Base-by-base conservation (phyloP, 2,888 invertebrate genomes). In the Falcaria lacertinaria region DNA sequence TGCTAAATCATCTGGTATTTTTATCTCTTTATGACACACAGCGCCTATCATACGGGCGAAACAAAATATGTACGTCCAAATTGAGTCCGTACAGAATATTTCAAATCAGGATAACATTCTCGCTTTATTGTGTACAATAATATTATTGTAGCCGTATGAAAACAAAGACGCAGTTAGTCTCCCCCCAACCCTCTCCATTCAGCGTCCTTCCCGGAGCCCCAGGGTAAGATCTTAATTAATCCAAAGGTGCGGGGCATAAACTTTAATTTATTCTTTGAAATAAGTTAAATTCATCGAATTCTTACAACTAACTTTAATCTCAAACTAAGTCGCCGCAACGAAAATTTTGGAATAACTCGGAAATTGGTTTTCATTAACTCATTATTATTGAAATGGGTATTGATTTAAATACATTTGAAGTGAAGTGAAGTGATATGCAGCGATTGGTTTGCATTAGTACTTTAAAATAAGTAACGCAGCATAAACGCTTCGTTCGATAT, bases 241-340 rank as follows among this genome's bases (percentile, higher is more conserved):
- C 52, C 52, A 43, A 37, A 53, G 41, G 39, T 44, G 46, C 46
- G 46, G 47, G 47, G 48, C 47, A 34, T 45, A 55, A 58, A 51
- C 55, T 54, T 54, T 43, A 61, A 60, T 55, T 62, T 45, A 57
- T 60, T 60, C 55, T 56, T 56, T 54, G 52, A 59, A 57, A 47
- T 41, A 46, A 56, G 48, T 60, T 66, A 47, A 52, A 57, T 57
- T 61, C 50, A 55, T 54, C 39, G 48, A 61, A 60, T 52, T 57
- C 54, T 54, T 54, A 40, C 42, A 39, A 38, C 36, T 43, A 49
- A 52, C 44, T 51, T n/a, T 51, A 36, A 47, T 44, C 43, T 46
- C 40, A 48, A 50, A 49, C 41, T 43, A 46, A 50, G 43, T 46
- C 41, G 47, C 48, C 46, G 43, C 48, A 47, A 47, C 45, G 47